Evolutionary conservation across 2,888 invertebrate genomes (phyloP), one percentile per base, ranked within the genome.

Genomic region (Alcis repandata): DNA sequence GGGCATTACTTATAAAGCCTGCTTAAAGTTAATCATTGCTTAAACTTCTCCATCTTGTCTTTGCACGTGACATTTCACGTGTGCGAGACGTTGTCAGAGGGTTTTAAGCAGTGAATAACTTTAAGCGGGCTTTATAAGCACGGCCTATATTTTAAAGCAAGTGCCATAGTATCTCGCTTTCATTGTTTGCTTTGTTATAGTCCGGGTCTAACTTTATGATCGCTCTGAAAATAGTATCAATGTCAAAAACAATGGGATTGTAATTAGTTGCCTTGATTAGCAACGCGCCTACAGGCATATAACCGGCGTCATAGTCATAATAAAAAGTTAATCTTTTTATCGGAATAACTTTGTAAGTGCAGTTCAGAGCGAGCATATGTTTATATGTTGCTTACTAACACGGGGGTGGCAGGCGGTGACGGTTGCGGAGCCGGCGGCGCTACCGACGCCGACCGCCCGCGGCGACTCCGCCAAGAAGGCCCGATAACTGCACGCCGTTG

Each of bases 401-500:
- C 73, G 32, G 75, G 74, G 74, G 79, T 79, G 77, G 67, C 83
- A 91, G 91, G 86, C 83, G 68, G 81, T 86, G 75, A 73, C 76
- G 69, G 89, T 86, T 72, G 75, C 76, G 62, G 91, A 91, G 61
- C 75, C 84, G 27, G 82, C 85, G 41, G 79, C 85, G 56, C 76
- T 84, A 69, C 90, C 91, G 27, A 88, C 90, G 68, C 89, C 90
- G 4, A 86, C 87, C 40, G 84, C 81, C 7, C 89, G 91, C 65
- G 91, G 89, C 1, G 91, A 91, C 70, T 86, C 89, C 1, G 87
- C 84, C 60, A 84, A 87, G 80, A 91, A 89, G 78, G 75, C 81
- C 59, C 91, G 92, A 91, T 92, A 92, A 91, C 86, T 87, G 75
- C 66, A 59, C 68, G 72, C 73, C 66, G 66, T 69, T 80, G 82